A percentile compares a stretch with the other conserved stretches of the same genome.
Conservation (phyloP, 2,888 invertebrate genomes). For the Melieria crassipennis region DNA sequence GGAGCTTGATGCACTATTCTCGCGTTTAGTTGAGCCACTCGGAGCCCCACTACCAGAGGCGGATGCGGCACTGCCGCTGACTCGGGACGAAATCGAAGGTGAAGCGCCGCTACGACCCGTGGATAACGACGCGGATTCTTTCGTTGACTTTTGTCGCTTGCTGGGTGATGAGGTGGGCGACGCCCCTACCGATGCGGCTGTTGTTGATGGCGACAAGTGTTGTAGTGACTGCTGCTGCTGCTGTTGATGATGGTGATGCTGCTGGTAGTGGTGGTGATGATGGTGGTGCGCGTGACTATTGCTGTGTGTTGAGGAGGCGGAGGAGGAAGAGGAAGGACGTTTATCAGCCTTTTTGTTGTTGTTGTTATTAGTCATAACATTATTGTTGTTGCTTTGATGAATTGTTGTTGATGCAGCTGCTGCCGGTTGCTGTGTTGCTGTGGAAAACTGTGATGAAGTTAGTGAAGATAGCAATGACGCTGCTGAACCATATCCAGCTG, state of each 20-base stretch:
- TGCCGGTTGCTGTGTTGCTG: conserved; percentile 35
- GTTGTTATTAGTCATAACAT: conserved; percentile 38
- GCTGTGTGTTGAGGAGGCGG: conserved; percentile 39
- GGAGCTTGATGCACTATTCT: conserved; percentile 33
- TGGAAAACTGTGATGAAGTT: conserved; percentile 38
- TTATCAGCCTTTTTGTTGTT: conserved; percentile 50
- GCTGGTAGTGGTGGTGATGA: conserved; percentile 45
- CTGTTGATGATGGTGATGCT: conserved; percentile 30
- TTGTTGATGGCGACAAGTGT: conserved; percentile 41
- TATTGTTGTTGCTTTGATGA: conserved; percentile 37
- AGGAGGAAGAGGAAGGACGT: conserved; percentile 44
- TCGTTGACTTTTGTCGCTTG: conserved; percentile 57
- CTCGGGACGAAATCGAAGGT: conserved; percentile 44
- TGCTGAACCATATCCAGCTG: conserved; percentile 27
- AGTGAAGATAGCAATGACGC: conserved; percentile 34
- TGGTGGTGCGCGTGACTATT: conserved; percentile 39
- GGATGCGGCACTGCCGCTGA: conserved; percentile 16
- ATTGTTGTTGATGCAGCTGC: conserved; percentile 38
- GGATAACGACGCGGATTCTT: conserved; percentile 38
- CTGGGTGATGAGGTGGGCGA: conserved; percentile 61
- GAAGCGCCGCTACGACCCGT: conserved; percentile 38
- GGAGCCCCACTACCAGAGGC: conserved; percentile 1
- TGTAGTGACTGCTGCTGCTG: conserved; percentile 48
- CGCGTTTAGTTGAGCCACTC: not conserved
- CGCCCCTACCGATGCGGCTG: conserved; percentile 17